A percentile compares a stretch with the other conserved stretches of the same genome.
Conservation (phyloP, 2,113 vertebrate species). For the Lonchura striata region DNA sequence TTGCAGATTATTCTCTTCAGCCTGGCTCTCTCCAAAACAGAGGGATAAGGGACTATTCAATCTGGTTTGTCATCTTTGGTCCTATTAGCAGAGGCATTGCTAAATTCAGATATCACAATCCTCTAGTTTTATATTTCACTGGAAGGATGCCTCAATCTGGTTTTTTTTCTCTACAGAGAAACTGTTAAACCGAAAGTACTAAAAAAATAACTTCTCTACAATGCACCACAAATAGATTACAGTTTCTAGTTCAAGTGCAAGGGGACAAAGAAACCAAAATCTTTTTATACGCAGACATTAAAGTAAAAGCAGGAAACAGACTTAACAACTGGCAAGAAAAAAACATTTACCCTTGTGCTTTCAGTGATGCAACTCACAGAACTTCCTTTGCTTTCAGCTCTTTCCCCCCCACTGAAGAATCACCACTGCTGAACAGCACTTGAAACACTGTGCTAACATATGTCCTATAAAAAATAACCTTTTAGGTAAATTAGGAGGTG, state of each 20-base stretch:
- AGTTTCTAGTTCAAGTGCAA: constrained; percentile 41
- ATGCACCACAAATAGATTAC: neutral
- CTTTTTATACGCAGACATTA: constrained; percentile 7
- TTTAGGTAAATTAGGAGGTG: neutral
- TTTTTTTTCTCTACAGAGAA: neutral
- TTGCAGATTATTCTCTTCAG: neutral
- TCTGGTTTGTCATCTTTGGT: neutral
- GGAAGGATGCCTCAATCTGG: neutral
- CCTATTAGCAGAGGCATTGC: neutral
- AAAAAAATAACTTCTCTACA: neutral
- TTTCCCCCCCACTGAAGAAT: neutral
- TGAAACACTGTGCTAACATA: neutral
- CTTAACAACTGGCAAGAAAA: constrained; percentile 10
- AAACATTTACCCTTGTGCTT: constrained; percentile 19
- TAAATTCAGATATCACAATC: neutral
- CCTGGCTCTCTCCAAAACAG: neutral
- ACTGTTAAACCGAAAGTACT: constrained; percentile 18
- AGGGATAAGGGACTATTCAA: neutral
- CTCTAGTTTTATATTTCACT: neutral
- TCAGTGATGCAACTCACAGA: neutral
- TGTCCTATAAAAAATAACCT: neutral
- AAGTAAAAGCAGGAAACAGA: constrained; percentile 44
- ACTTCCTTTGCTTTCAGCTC: neutral
- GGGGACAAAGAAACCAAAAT: constrained; percentile 27
- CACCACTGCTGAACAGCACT: neutral